Percentiles rank a stretch among this genome's conserved stretches.
phyloP scores from a whole-genome alignment of 1,140 invertebrate genomes.

The Pteromalus puparum region DNA sequence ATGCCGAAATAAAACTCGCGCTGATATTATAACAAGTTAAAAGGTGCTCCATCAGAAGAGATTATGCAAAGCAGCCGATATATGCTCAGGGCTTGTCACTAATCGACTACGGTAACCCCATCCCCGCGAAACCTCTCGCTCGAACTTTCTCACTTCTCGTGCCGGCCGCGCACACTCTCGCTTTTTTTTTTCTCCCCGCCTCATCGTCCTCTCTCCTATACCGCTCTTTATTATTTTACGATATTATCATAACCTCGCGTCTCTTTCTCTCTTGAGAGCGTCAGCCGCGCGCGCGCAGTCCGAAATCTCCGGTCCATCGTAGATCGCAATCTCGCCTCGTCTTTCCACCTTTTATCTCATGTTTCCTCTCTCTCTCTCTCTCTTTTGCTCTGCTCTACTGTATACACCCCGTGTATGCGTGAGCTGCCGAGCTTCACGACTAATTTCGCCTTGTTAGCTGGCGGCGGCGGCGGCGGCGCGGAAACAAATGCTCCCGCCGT shows the following conservation, averaged over 20 bases:
- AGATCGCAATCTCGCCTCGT: slow-evolving; percentile 50
- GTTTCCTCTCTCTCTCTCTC: slow-evolving; percentile 37
- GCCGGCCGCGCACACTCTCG: slow-evolving; percentile 19
- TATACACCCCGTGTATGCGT: slow-evolving; percentile 45
- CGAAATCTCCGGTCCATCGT: slow-evolving; percentile 43
- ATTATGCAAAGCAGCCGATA: neutral
- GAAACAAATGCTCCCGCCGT: slow-evolving; percentile 37
- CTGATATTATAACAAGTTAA: no score
- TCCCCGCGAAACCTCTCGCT: slow-evolving; percentile 12
- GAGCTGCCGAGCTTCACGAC: slow-evolving; percentile 53
- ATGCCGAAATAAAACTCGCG: no score
- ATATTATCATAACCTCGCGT: slow-evolving; percentile 38
- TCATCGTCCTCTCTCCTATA: slow-evolving; percentile 6
- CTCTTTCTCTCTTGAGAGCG: neutral
- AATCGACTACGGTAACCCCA: neutral
- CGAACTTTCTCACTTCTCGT: slow-evolving; percentile 13
- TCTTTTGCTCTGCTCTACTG: slow-evolving; percentile 29
- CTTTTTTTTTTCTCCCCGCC: slow-evolving; percentile 1
- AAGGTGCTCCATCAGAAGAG: neutral
- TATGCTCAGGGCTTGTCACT: neutral
- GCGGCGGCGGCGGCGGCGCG: neutral
- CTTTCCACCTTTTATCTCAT: slow-evolving; percentile 52
- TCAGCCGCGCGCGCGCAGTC: neutral
- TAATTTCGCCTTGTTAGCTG: slow-evolving; percentile 58
- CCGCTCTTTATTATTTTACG: slow-evolving; percentile 39